Evolutionary conservation across 1,140 invertebrate genomes (phyloP), one percentile per base, ranked within the genome.

Genomic region (Melanaphis sacchari): DNA sequence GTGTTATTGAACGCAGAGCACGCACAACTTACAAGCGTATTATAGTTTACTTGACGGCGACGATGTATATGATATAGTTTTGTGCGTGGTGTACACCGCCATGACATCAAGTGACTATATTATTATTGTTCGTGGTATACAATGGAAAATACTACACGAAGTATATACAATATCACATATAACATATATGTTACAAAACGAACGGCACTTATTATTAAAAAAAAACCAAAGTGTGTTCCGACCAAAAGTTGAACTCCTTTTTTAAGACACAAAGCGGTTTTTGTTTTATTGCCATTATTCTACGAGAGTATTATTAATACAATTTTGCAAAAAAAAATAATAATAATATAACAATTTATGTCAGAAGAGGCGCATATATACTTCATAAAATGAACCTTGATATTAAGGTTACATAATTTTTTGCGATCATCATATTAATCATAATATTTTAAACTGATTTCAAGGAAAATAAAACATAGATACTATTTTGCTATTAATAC

Each of bases 251-350:
- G 82, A 84, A 40, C 3, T 76, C n/a, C 59, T 76, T 36, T 36
- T n/a, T 76, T n/a, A n/a, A n/a, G 21, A 18, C 24, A 26, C 38
- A 40, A 24, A 40, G 82, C 38, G 40, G 40, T 40, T 84, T 84
- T 84, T 84, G 38, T 84, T 84, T 84, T 84, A 40, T 84, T 76
- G 18, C 59, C n/a, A 66, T 66, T 66, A 66, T 84, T 84, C 22
- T 40, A 40, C 38, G 38, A 82, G 38, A 38, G 22, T 41, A 40
- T 26, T 40, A 40, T 26, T 40, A 40, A 84, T 84, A 84, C 36
- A 26, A 11, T 84, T 84, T 40, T 40, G 24, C 9, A 9, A 40
- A 84, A 40, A 38, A 40, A 24, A 38, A 76, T 76, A 76, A 66
- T 66, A 66, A n/a, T 76, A 76, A 76, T 76, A 76, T 36, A 76